These are phyloP conservation scores for Drosophila neonasuta DNA, from an alignment of 2,888 invertebrate genomes.

Conservation along the genomic window DNA sequence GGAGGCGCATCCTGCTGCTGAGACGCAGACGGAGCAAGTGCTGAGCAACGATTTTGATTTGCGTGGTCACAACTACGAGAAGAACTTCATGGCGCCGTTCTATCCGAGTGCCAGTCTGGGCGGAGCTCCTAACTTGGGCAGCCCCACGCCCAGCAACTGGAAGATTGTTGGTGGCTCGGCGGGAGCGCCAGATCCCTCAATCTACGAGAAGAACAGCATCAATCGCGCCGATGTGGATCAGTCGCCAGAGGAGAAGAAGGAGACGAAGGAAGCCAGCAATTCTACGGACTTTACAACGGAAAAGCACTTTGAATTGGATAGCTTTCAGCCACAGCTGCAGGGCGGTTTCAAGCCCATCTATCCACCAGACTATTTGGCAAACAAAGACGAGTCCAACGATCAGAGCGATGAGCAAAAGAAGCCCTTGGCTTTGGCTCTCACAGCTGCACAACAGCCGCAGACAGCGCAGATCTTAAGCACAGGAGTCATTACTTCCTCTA, in stretches of 20 bases:
- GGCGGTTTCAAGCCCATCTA: constrained; percentile 89
- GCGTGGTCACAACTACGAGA: constrained; percentile 80
- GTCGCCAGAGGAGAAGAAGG: constrained; percentile 36
- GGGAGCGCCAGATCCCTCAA: constrained; percentile 57
- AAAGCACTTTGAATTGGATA: constrained; percentile 85
- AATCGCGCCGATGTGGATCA: constrained; percentile 78
- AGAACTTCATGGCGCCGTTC: constrained; percentile 87
- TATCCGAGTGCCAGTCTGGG: constrained; percentile 86
- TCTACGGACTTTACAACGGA: constrained; percentile 79
- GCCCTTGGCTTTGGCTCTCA: constrained; percentile 51
- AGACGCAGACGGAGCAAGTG: constrained; percentile 78
- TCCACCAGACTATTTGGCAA: constrained; percentile 79
- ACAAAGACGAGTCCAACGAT: constrained; percentile 25
- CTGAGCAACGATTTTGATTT: constrained; percentile 78
- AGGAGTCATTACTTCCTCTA: neutral
- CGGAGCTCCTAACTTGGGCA: constrained; percentile 81
- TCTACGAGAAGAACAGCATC: constrained; percentile 80
- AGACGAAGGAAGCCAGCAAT: constrained; percentile 49
- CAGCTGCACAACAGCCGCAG: constrained; percentile 18
- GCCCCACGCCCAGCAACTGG: constrained; percentile 85
- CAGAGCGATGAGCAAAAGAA: constrained; percentile 33
- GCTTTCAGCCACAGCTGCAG: constrained; percentile 87
- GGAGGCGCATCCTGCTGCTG: constrained; percentile 82
- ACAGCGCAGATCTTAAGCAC: constrained; percentile 15
- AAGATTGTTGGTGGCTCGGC: constrained; percentile 83